Evolutionary conservation across 1,140 invertebrate species (phyloP).

Genomic region (Armadillidium nasatum): DNA sequence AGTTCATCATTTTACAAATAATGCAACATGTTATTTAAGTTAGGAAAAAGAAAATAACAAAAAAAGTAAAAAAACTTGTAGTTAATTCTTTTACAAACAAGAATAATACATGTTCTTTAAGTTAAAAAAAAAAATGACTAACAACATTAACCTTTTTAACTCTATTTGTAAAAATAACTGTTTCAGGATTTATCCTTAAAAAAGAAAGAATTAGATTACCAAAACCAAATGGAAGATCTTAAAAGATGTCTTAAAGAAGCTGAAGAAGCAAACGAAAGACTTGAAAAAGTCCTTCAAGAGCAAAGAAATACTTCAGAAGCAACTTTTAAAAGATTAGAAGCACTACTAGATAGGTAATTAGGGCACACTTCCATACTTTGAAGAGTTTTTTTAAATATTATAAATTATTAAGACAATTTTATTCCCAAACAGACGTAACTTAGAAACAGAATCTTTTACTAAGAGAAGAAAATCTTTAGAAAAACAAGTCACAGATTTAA

Average conservation of each 20-base stretch:
- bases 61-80: too few relatives aligned
- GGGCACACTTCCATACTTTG: not conserved
- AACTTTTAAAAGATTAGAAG: not conserved
- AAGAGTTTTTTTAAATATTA: too few relatives aligned
- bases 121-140: too few relatives aligned
- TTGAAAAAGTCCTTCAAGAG: not conserved
- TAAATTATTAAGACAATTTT: too few relatives aligned
- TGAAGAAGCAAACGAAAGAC: not conserved
- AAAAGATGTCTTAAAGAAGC: not conserved
- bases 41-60: too few relatives aligned
- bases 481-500: not conserved
- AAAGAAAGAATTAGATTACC: not conserved
- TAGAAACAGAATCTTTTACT: not conserved
- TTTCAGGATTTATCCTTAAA: not conserved
- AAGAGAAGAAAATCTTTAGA: not conserved
- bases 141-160: too few relatives aligned
- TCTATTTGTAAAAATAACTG: too few relatives aligned
- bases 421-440: not conserved
- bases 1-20: too few relatives aligned
- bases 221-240: not conserved
- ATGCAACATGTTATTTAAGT: too few relatives aligned
- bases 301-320: not conserved
- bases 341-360: not conserved
- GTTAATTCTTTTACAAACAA: too few relatives aligned
- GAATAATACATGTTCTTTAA: too few relatives aligned